Percentiles rank a stretch among this genome's conserved stretches.
Conservation (phyloP, 1,140 invertebrate species). For the Teleogryllus occipitalis region DNA sequence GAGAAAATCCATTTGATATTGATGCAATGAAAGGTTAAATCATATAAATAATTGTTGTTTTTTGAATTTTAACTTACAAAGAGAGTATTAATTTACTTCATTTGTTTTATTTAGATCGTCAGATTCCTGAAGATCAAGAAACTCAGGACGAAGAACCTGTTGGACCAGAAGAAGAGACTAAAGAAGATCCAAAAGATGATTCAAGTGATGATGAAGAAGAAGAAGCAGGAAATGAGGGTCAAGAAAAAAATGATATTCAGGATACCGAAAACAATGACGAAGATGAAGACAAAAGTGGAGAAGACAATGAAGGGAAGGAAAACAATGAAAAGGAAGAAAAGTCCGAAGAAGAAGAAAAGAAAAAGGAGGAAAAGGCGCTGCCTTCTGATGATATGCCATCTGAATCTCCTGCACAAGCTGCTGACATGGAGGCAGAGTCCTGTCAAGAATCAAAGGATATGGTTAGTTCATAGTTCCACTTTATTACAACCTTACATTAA, state of each 20-base stretch:
- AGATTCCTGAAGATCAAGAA: conserved; percentile 31
- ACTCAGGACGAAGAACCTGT: conserved; percentile 27
- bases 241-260: conserved; percentile 29
- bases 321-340: conserved; percentile 29
- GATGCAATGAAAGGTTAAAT: conserved; percentile 58
- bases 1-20: conserved; percentile 76
- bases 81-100: conserved; percentile 14
- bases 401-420: conserved; percentile 34
- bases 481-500: not conserved
- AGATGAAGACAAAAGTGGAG: conserved; percentile 27
- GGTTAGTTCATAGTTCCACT: conserved; percentile 26
- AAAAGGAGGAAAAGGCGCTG: conserved; percentile 40
- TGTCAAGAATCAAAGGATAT: conserved; percentile 31
- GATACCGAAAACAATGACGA: conserved; percentile 31
- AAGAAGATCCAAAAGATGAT: conserved; percentile 28
- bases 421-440: conserved; percentile 25
- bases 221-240: conserved; percentile 37
- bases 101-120: not conserved
- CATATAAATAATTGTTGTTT: not conserved
- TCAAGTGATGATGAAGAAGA: conserved; percentile 32
- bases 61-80: not conserved
- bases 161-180: conserved; percentile 28
- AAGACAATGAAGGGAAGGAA: conserved; percentile 33
- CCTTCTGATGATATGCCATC: conserved; percentile 48
- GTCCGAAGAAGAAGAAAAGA: conserved; percentile 32